These are phyloP conservation scores for Mustela nigripes DNA, from an alignment of 2,113 vertebrate species.

Conservation along the genomic window DNA sequence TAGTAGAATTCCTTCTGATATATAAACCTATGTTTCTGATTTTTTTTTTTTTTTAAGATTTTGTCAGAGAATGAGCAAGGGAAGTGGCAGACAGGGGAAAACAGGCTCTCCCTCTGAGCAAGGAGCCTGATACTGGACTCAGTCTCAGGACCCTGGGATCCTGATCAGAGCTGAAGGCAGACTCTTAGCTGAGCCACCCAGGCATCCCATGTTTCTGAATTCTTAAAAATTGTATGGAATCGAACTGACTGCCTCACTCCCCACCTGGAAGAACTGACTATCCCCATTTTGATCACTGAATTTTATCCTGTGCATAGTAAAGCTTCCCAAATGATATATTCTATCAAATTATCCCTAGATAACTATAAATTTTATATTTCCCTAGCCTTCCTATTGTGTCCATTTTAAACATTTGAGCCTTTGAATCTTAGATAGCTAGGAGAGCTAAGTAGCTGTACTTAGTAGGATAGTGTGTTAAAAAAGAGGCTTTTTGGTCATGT, in stretches of 20 bases:
- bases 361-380: neutral
- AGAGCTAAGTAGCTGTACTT: neutral
- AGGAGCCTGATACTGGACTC: neutral
- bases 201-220: neutral
- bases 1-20: neutral
- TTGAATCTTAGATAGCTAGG: neutral
- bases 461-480: neutral
- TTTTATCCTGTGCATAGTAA: neutral
- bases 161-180: neutral
- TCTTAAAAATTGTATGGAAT: neutral
- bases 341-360: neutral
- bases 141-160: neutral
- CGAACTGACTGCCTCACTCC: neutral
- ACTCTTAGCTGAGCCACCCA: neutral
- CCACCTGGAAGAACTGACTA: neutral
- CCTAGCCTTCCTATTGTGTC: neutral
- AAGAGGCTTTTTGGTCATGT: neutral
- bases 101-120: neutral
- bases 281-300: neutral
- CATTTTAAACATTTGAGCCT: neutral
- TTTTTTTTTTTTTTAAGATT: neutral
- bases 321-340: neutral
- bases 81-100: neutral
- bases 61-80: neutral
- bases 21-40: neutral